phyloP scores from a whole-genome alignment of 2,888 invertebrate species.

The Trichogramma evanescens region DNA sequence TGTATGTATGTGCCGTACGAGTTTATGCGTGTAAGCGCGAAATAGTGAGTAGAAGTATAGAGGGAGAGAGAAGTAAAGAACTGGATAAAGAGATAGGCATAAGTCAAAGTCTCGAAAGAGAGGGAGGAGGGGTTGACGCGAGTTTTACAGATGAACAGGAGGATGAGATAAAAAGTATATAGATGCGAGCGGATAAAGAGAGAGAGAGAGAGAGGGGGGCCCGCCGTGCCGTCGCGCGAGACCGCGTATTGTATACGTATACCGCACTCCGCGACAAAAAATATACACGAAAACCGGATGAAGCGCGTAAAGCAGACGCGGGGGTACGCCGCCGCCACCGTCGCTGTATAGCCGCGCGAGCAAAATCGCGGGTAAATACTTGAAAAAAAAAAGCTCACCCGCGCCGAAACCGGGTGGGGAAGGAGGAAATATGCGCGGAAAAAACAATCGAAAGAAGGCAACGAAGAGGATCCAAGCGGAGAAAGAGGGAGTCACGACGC shows the following conservation, averaged over 20 bases:
- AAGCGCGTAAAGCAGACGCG: neutral
- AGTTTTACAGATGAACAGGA: neutral
- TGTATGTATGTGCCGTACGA: too few species aligned
- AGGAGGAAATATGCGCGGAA: neutral
- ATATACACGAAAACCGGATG: conserved; percentile 6
- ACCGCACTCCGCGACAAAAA: too few species aligned
- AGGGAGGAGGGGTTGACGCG: conserved; percentile 1
- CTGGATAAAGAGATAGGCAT: neutral
- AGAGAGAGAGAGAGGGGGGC: conserved; percentile 2
- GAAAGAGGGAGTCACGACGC: too few species aligned
- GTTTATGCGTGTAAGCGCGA: neutral
- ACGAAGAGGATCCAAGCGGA: too few species aligned
- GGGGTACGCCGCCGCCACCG: too few species aligned
- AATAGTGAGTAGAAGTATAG: neutral
- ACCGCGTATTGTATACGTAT: neutral
- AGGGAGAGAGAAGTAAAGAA: neutral
- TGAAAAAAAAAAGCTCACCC: neutral
- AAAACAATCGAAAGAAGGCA: neutral
- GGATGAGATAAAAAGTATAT: neutral
- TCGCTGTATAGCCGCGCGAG: too few species aligned
- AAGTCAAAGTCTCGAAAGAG: neutral
- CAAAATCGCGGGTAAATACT: neutral
- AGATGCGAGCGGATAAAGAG: neutral
- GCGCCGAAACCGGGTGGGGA: neutral
- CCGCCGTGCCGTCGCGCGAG: neutral